A percentile compares a stretch with the other conserved stretches of the same genome.
Evolutionary conservation across 2,797 vertebrate genomes (phyloP).

Genomic region (Ctenochaetus hawaiiensis): DNA sequence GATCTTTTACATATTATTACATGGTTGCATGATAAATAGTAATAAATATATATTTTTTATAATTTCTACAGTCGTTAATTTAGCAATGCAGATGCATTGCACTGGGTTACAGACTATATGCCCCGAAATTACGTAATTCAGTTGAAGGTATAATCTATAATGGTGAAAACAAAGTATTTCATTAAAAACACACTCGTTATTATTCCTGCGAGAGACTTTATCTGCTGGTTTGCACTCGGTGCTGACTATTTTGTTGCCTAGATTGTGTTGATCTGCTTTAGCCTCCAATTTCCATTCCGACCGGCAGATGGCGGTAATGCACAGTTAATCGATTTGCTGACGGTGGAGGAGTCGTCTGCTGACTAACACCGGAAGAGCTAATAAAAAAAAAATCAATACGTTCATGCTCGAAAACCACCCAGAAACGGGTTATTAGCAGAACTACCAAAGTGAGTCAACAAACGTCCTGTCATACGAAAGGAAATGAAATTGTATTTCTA

Average conservation of each 20-base stretch:
- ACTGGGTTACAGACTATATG: neutral
- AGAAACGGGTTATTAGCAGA: neutral
- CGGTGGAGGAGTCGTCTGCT: neutral
- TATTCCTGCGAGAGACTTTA: neutral
- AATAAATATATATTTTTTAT: neutral
- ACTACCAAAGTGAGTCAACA: accelerated
- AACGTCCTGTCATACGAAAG: neutral
- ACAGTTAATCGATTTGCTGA: neutral
- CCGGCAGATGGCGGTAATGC: slow-evolving; percentile 14
- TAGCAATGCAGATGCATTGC: neutral
- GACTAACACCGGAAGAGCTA: neutral
- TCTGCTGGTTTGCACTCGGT: neutral
- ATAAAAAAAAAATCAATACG: neutral
- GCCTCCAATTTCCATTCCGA: too few species aligned
- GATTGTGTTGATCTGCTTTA: too few species aligned
- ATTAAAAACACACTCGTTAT: neutral
- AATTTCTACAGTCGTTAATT: neutral
- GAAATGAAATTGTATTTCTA: accelerated
- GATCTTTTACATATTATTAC: neutral
- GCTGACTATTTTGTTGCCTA: too few species aligned
- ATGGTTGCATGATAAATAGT: neutral
- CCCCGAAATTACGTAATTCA: neutral
- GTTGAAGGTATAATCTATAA: neutral
- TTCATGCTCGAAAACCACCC: too few species aligned
- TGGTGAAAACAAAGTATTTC: neutral